Evolutionary conservation across 2,797 vertebrate genomes (phyloP), one percentile per base, ranked within the genome.

Genomic region (Zalophus californianus): DNA sequence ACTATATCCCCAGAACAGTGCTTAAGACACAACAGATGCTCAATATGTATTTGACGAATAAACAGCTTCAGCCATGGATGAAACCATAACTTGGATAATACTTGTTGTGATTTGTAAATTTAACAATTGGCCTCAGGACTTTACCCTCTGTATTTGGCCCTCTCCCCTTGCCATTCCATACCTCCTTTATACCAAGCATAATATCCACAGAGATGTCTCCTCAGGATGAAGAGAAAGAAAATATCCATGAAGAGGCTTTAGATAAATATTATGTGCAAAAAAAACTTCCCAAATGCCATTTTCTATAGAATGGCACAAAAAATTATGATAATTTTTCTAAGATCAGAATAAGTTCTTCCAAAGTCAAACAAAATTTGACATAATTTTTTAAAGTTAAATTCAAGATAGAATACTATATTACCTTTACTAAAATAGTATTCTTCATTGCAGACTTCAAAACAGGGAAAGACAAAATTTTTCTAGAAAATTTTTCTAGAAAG

Each of bases 361-460:
- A 72, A 94, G 32, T 50, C 29, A 64, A 84, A 87, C 4, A 93
- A 77, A 84, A 72, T 70, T 50, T 92, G 35, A 86, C 23, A 21
- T 64, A 87, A 73, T 62, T 78, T 92, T 92, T 84, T 13, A 68
- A 23, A 88, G n/a, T 87, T 50, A 86, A 27, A 73, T 66, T 88
- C 6, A 14, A 96, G 25, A 66, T 48, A 41, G 52, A 66, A 58
- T 72, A 72, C n/a, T 75, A 11, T 58, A 20, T 18, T 77, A 58
- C 70, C 66, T 87, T 93, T 54, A 68, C 16, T 62, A 87, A 86
- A 79, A 52, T 64, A n/a, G 54, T 32, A 32, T 41, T 60, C 32
- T 89, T 88, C 10, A 64, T 89, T 85, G 66, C 20, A 91, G 20
- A 93, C 62, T 93, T 94, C 25, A 92, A 91, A 70, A 87, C n/a